These are phyloP conservation scores for Pristis pectinata DNA, from an alignment of 2,797 vertebrate genomes.

Conservation along the genomic window DNA sequence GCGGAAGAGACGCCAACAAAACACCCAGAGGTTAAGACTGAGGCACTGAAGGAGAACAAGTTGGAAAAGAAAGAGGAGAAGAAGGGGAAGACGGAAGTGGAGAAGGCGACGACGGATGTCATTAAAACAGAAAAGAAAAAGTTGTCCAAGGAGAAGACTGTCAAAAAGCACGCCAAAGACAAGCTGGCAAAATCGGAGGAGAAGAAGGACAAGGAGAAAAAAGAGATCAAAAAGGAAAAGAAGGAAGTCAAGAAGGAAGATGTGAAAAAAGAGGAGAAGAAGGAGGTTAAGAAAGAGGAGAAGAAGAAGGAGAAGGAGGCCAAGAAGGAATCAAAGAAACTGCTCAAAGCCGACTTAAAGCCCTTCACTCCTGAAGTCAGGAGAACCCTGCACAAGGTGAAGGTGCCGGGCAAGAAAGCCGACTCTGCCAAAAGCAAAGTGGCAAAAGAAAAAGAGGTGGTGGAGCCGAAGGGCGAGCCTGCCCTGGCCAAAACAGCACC, in stretches of 20 bases:
- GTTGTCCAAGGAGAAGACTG: constrained; percentile 73
- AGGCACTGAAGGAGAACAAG: constrained; percentile 76
- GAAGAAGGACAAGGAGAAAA: constrained; percentile 97
- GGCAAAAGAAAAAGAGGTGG: constrained; percentile 59
- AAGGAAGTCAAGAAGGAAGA: constrained; percentile 85
- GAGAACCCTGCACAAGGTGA: constrained; percentile 90
- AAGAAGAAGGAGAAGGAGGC: constrained; percentile 80
- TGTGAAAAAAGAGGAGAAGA: constrained; percentile 82
- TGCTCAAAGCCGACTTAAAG: constrained; percentile 85
- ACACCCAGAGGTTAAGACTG: constrained; percentile 67
- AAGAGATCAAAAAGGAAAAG: constrained; percentile 84
- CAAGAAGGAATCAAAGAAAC: constrained; percentile 82
- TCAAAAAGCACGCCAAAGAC: constrained; percentile 83
- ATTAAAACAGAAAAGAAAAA: constrained; percentile 85
- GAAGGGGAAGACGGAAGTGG: constrained; percentile 68
- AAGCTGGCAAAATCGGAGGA: constrained; percentile 84
- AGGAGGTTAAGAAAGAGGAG: constrained; percentile 77
- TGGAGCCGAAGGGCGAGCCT: constrained; percentile 59
- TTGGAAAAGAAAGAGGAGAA: constrained; percentile 72
- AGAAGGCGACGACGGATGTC: constrained; percentile 68
- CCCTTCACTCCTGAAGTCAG: constrained; percentile 93
- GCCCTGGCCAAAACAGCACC: constrained; percentile 46
- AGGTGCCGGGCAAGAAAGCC: constrained; percentile 74
- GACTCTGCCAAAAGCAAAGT: constrained; percentile 73
- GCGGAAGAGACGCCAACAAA: constrained; percentile 64